Evolutionary conservation across 1,140 invertebrate genomes (phyloP), one percentile per base, ranked within the genome.

Genomic region (Dufourea novaeangliae): DNA sequence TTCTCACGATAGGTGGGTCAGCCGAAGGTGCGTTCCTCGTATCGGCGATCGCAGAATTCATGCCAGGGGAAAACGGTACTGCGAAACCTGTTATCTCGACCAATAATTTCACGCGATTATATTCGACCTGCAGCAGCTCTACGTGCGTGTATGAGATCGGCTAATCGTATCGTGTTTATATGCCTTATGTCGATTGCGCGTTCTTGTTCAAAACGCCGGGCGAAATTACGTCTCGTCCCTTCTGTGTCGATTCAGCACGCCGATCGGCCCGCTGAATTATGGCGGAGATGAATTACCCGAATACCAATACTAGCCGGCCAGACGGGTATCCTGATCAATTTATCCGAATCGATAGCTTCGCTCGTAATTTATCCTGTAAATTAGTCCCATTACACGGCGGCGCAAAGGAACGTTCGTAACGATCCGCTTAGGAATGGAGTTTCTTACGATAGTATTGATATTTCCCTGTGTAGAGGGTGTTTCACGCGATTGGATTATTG

Each of bases 1-100:
- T 84, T 84, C 83, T 83, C 83, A 84, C 83, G 83, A 69, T 70
- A 82, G 83, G 68, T 66, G 71, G 63, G 68, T 70, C 75, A 71
- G 57, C 17, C 67, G 64, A 61, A 69, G 57, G 52, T 54, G 67
- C 67, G 73, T 83, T 79, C n/a, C n/a, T n/a, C 69, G 44, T 80
- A 77, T 84, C 77, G 77, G 20, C 34, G 67, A 79, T 74, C 56
- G 63, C 74, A 68, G 78, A 77, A 84, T 84, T 59, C 73, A 57
- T 81, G 73, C 44, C 74, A 46, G 39, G 69, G 61, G 57, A 69
- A n/a, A 84, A 78, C 78, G 68, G 57, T 71, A 73, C 70, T 25
- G 56, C 41, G 61, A 22, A 54, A 59, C 54, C n/a, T 14, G 70
- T 70, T 84, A 75, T 75, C 70, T 56, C 54, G 64, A 17, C 17